A percentile compares a stretch with the other conserved stretches of the same genome.
phyloP scores from a whole-genome alignment of 2,113 vertebrate genomes.

The Callithrix jacchus region DNA sequence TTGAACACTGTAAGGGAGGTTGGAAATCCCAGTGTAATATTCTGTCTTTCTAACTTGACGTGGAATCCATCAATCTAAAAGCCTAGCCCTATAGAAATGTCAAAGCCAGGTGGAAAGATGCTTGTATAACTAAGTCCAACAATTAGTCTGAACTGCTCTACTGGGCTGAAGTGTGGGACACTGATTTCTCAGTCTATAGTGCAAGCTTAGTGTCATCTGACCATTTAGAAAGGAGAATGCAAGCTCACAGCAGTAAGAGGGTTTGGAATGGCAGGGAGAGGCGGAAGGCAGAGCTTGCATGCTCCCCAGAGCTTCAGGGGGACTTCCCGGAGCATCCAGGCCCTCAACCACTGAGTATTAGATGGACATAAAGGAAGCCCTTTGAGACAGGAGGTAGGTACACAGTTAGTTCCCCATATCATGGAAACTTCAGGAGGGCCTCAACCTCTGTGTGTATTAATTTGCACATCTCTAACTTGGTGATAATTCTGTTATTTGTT shows the following conservation, averaged over 20 bases:
- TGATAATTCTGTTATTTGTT: not conserved
- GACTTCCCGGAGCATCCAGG: not conserved
- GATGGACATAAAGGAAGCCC: not conserved
- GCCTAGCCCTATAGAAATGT: not conserved
- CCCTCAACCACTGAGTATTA: not conserved
- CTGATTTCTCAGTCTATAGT: not conserved
- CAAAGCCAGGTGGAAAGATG: not conserved
- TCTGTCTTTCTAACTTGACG: conserved; percentile 55
- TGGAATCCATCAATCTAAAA: not conserved
- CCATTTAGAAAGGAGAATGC: not conserved
- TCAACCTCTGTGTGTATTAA: not conserved
- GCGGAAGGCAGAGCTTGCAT: not conserved
- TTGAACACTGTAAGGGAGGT: conserved; percentile 49
- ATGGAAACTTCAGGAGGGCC: not conserved
- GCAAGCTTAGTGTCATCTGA: not conserved
- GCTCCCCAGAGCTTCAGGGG: not conserved
- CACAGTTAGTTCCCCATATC: not conserved
- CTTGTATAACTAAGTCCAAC: not conserved
- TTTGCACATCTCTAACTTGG: not conserved
- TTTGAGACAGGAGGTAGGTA: not conserved
- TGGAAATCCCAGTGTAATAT: conserved; percentile 73
- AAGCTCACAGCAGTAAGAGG: not conserved
- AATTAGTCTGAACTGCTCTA: not conserved
- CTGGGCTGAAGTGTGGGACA: not conserved
- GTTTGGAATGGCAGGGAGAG: not conserved